Evolutionary conservation across 2,113 vertebrate species (phyloP).

Genomic region (Rhinolophus sinicus): DNA sequence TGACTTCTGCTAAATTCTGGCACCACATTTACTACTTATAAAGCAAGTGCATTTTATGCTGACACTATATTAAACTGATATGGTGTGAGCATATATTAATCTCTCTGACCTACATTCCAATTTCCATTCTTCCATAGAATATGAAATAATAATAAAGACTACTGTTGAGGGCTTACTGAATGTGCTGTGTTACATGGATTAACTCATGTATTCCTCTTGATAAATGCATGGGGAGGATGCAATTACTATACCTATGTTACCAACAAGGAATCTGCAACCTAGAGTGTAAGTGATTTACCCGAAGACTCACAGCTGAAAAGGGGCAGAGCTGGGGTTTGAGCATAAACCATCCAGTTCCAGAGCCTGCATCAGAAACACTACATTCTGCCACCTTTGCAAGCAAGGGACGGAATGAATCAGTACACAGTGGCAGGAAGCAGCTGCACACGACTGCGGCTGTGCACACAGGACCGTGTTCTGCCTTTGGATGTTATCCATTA

Average conservation of each 20-base stretch:
- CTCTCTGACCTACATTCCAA: slow-evolving; percentile 63
- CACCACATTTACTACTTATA: slow-evolving; percentile 35
- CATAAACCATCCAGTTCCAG: background rate
- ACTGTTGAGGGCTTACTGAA: slow-evolving; percentile 23
- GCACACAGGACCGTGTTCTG: background rate
- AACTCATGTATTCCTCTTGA: slow-evolving; percentile 53
- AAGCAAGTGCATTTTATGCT: slow-evolving; percentile 63
- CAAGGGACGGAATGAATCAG: background rate
- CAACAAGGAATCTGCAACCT: slow-evolving; percentile 10
- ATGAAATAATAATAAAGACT: slow-evolving; percentile 29
- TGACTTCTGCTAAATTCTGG: slow-evolving; percentile 52
- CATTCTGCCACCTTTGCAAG: background rate
- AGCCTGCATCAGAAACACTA: background rate
- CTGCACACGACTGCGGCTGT: background rate
- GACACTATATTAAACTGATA: slow-evolving; percentile 15
- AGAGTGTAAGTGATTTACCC: slow-evolving; percentile 22
- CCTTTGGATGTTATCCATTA: background rate
- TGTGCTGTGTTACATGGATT: background rate
- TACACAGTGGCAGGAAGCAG: background rate
- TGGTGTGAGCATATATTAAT: slow-evolving; percentile 45
- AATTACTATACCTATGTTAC: background rate
- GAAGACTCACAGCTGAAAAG: background rate
- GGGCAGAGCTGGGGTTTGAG: background rate
- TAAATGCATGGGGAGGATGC: background rate
- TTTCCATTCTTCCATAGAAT: slow-evolving; percentile 41